Evolutionary conservation across 2,797 vertebrate genomes (phyloP).

Genomic region (Toxotes lorentzi): DNA sequence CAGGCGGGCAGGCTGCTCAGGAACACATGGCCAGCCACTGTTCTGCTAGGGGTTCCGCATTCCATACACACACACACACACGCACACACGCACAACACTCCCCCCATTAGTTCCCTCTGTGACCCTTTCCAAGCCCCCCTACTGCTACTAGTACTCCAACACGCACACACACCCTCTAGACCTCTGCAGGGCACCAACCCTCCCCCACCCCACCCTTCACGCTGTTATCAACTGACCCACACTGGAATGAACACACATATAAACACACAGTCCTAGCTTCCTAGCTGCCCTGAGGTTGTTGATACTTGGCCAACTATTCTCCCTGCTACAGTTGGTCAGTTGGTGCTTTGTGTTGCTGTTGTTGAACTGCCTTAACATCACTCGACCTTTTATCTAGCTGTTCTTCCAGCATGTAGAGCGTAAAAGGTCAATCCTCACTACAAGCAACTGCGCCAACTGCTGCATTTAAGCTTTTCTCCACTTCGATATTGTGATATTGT

Average conservation of each 20-base stretch:
- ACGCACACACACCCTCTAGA: constrained; percentile 35
- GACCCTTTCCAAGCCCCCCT: constrained; percentile 58
- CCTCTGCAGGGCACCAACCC: constrained; percentile 35
- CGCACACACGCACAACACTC: constrained; percentile 20
- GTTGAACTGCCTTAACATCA: neutral
- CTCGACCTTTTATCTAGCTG: neutral
- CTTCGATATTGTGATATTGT: constrained; percentile 14
- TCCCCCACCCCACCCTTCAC: constrained; percentile 34
- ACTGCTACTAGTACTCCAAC: constrained; percentile 42
- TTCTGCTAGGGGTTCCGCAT: constrained; percentile 78
- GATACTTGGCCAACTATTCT: constrained; percentile 34
- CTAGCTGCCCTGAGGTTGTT: constrained; percentile 50
- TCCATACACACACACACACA: constrained; percentile 49
- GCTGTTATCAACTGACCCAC: constrained; percentile 62
- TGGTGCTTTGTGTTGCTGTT: constrained; percentile 34
- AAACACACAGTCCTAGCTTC: constrained; percentile 10
- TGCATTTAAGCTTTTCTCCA: neutral
- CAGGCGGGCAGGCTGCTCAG: constrained; percentile 65
- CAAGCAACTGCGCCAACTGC: neutral
- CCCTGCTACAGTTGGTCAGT: constrained; percentile 42
- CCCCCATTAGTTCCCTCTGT: constrained; percentile 50
- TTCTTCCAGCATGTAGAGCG: neutral
- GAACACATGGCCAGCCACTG: constrained; percentile 78
- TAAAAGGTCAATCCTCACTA: neutral
- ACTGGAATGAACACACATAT: constrained; percentile 43